Base-by-base conservation (phyloP, 1,140 invertebrate species). In the Probaryconus sp. region DNA sequence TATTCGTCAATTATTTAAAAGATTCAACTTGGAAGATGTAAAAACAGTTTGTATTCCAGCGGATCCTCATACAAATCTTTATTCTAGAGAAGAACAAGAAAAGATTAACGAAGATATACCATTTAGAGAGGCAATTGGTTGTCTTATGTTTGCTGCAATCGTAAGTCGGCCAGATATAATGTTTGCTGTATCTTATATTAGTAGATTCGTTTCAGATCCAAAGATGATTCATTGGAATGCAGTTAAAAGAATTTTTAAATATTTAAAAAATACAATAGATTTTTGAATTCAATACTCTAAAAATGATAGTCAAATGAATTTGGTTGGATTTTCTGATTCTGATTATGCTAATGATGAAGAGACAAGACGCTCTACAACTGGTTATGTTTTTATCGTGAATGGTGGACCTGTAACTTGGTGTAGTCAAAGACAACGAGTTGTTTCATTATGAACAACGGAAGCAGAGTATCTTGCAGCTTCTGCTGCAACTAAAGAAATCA, bases 161-260 rank as follows among this genome's bases (percentile, higher is more conserved):
- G 64, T 58, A 13, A 84, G 83, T 1, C 64, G 84, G 61, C 87
- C 85, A 10, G 83, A 88, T 61, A 85, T 86, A 20, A 13, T 14
- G n/a, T 85, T 70, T 76, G 76, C 80, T 0, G 76, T 83, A 13
- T 78, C 64, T 37, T 38, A 16, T 28, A 16, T 81, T 3, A 76
- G 69, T 51, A 24, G 42, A 42, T 86, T 79, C 40, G 48, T 60
- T 18, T 60, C 16, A 69, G 50, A 43, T 75, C 55, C 17, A 45
- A 64, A 31, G 24, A 61, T 26, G n/a, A 18, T 40, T 51, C 77
- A 83, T 65, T 81, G 78, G 75, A 9, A 63, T 37, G 64, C 69
- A 37, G 71, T 75, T 1, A 83, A 80, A 60, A 48, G 79, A 51
- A 51, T 83, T 2, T 65, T 84, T 5, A 47, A 75, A 47, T 77